Percentiles rank a stretch among this genome's conserved stretches.
These are phyloP conservation scores for Macquaria ambigua DNA, from an alignment of 2,113 vertebrate genomes.

Conservation along the genomic window DNA sequence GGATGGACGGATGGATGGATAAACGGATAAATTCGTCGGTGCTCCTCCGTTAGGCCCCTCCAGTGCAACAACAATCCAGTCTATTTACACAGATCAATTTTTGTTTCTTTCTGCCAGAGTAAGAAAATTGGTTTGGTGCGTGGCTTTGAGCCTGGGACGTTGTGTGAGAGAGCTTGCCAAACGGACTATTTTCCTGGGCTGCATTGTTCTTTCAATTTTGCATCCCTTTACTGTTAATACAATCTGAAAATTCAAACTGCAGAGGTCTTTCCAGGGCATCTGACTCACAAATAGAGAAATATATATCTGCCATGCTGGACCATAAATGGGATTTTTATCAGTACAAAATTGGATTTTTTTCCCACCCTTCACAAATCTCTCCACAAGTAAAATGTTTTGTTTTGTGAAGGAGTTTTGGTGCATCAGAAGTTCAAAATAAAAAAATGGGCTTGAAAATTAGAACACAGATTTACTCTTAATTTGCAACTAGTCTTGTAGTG, in stretches of 20 bases:
- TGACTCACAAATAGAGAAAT: constrained; percentile 35
- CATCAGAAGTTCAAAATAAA: background rate
- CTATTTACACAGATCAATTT: constrained; percentile 65
- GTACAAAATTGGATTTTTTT: constrained; percentile 9
- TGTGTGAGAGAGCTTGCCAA: constrained; percentile 41
- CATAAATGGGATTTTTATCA: constrained; percentile 50
- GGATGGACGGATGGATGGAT: constrained; percentile 46
- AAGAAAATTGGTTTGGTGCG: constrained; percentile 48
- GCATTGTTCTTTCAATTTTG: constrained; percentile 45
- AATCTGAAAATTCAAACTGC: constrained; percentile 33
- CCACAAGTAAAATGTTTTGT: background rate
- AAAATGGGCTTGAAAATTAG: background rate
- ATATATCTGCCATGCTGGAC: constrained; percentile 4
- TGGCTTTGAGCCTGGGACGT: constrained; percentile 33
- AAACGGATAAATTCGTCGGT: constrained; percentile 50
- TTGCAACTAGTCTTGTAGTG: background rate
- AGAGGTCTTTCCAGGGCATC: constrained; percentile 21
- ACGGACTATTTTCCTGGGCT: constrained; percentile 27
- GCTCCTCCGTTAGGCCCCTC: constrained; percentile 22
- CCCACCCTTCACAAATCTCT: background rate
- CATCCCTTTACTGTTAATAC: constrained; percentile 38
- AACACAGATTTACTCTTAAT: background rate
- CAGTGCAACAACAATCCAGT: constrained; percentile 50
- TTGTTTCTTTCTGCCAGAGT: constrained; percentile 42
- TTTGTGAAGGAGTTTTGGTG: background rate